Evolutionary conservation across 2,888 invertebrate species (phyloP), one percentile per base, ranked within the genome.

Genomic region (Cetonia aurata): DNA sequence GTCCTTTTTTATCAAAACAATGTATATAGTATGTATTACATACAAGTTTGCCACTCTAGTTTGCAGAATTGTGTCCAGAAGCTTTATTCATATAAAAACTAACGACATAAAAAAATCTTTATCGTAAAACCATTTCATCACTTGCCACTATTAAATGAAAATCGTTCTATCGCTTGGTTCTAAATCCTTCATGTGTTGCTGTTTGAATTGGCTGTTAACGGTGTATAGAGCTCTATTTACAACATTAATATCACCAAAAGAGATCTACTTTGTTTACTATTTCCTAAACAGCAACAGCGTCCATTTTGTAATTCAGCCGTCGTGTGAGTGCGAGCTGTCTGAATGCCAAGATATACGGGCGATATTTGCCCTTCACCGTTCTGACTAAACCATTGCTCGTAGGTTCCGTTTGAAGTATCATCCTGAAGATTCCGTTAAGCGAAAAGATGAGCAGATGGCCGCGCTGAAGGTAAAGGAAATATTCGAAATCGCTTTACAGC

Each of bases 351-450:
- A 69, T 37, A 60, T 33, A 57, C 31, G 37, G 25, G 15, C 17
- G 25, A 67, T 50, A 12, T 17, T 17, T 50, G 17, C 17, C 12
- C 10, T 50, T 65, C 62, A 17, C 9, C 12, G 1, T 56, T 56
- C 19, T 70, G 44, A 70, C 15, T 53, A 53, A 42, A 50, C 13
- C 46, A 76, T 81, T 78, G 79, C 77, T 81, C 82, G 71, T 86
- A 99, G 99, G 99, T 99, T 99, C 89, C 97, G 98, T 86, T 92
- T 95, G 78, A 99, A 99, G 87, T 99, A 99, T 83, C 99, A 99
- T 85, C 99, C 99, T 2, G 96, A 97, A 84, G 98, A 99, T 81
- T 95, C 95, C 66, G 89, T 93, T 41, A 96, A 94, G 84, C 88
- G 96, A 69, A 95, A 94, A 84, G 94, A 95, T 15, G 97, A 98